Conservation (phyloP, 2,888 invertebrate species). For the Heliconius ismenius region DNA sequence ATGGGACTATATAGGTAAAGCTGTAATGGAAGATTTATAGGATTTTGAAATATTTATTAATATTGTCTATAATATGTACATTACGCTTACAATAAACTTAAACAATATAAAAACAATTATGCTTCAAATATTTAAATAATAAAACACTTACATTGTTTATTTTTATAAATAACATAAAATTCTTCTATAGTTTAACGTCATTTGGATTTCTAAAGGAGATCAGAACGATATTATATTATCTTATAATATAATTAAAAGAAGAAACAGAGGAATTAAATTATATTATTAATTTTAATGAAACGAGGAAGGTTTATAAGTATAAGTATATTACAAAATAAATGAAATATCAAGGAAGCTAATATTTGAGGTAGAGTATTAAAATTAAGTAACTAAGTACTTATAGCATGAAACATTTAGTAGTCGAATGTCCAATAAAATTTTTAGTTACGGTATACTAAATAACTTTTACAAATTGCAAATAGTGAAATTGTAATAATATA, state of each 20-base stretch:
- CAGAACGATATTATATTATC: not conserved
- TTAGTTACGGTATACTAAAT: not conserved
- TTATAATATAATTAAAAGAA: not conserved
- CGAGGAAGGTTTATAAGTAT: not conserved
- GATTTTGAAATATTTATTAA: slow-evolving; percentile 22
- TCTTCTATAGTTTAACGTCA: not conserved
- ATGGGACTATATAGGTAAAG: slow-evolving; percentile 24
- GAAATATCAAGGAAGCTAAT: slow-evolving; percentile 26
- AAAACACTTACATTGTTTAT: not conserved
- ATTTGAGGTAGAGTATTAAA: slow-evolving; percentile 38
- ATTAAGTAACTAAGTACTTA: slow-evolving; percentile 11
- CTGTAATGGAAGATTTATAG: slow-evolving; percentile 24
- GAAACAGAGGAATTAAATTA: not conserved
- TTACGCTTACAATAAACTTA: not conserved
- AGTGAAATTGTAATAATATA: slow-evolving; percentile 21
- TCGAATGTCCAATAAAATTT: not conserved
- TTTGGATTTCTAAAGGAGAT: not conserved
- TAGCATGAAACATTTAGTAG: slow-evolving; percentile 32
- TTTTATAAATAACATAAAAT: not conserved
- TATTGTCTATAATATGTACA: slow-evolving; percentile 14
- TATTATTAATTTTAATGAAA: not conserved
- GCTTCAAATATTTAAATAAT: slow-evolving; percentile 2
- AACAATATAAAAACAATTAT: slow-evolving; percentile 5
- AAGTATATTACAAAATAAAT: not conserved
- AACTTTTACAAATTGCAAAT: slow-evolving; percentile 2